Percentiles rank a stretch among this genome's conserved stretches.
These are phyloP conservation scores for Erebia ligea DNA, from an alignment of 2,888 invertebrate genomes.

Conservation along the genomic window DNA sequence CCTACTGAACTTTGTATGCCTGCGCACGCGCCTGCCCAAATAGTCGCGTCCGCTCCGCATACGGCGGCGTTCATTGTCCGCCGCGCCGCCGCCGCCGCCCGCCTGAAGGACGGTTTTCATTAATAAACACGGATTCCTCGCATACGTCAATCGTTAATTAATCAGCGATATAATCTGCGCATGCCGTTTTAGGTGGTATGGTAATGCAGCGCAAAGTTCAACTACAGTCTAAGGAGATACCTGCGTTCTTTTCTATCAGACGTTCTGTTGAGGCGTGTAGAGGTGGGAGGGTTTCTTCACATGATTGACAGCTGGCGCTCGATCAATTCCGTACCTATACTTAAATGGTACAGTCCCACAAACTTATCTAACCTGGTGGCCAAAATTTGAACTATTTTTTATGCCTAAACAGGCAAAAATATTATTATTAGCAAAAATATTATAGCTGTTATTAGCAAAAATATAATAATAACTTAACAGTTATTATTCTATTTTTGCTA, in stretches of 20 bases:
- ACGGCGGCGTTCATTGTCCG: constrained; percentile 58
- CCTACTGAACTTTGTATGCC: constrained; percentile 54
- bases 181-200: background rate
- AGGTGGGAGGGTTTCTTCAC: too few relatives aligned
- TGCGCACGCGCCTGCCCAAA: constrained; percentile 62
- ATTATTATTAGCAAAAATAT: too few relatives aligned
- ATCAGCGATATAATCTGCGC: background rate
- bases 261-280: background rate
- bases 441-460: too few relatives aligned
- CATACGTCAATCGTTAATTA: constrained; percentile 29
- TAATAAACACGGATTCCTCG: constrained; percentile 41
- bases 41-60: constrained; percentile 72
- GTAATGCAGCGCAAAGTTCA: background rate
- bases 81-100: constrained; percentile 41
- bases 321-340: too few relatives aligned
- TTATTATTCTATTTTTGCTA: too few relatives aligned
- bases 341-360: too few relatives aligned
- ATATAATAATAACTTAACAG: too few relatives aligned
- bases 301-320: too few relatives aligned
- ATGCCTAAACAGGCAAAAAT: too few relatives aligned
- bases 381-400: too few relatives aligned
- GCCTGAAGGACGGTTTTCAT: constrained; percentile 54
- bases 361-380: too few relatives aligned
- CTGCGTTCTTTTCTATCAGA: background rate
- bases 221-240: too few relatives aligned